Conservation (phyloP, 2,113 vertebrate genomes). For the Trachemys scripta region DNA sequence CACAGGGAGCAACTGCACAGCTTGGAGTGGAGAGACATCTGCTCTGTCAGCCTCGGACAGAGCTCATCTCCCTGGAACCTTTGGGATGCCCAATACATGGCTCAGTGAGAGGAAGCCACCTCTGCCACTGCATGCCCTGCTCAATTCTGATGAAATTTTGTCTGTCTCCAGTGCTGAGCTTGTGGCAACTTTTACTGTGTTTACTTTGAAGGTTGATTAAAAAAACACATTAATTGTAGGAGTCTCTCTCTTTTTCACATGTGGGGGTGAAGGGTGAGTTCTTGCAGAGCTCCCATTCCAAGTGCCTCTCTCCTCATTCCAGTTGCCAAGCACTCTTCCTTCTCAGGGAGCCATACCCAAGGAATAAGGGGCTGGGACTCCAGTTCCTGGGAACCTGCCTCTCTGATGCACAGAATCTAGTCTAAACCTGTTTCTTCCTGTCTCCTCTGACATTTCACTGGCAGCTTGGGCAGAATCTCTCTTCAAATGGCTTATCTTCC, state of each 20-base stretch:
- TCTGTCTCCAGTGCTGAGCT: neutral
- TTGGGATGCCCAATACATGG: neutral
- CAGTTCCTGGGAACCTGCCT: neutral
- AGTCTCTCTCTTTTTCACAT: neutral
- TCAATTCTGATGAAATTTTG: neutral
- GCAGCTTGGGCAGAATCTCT: neutral
- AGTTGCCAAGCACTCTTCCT: neutral
- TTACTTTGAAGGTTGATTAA: neutral
- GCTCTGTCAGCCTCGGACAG: neutral
- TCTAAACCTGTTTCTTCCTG: neutral
- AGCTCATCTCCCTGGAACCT: neutral
- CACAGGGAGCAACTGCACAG: neutral
- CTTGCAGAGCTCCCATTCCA: neutral
- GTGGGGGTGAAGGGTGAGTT: neutral
- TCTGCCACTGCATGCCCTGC: neutral
- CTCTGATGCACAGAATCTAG: neutral
- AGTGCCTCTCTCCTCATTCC: neutral
- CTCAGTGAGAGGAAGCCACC: neutral
- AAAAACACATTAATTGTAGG: neutral
- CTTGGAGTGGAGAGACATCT: neutral
- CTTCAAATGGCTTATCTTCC: neutral
- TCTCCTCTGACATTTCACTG: neutral
- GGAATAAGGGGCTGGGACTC: neutral
- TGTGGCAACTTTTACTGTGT: neutral
- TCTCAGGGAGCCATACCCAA: neutral